phyloP scores from a whole-genome alignment of 2,888 invertebrate genomes.

The Drosophila algonquin region DNA sequence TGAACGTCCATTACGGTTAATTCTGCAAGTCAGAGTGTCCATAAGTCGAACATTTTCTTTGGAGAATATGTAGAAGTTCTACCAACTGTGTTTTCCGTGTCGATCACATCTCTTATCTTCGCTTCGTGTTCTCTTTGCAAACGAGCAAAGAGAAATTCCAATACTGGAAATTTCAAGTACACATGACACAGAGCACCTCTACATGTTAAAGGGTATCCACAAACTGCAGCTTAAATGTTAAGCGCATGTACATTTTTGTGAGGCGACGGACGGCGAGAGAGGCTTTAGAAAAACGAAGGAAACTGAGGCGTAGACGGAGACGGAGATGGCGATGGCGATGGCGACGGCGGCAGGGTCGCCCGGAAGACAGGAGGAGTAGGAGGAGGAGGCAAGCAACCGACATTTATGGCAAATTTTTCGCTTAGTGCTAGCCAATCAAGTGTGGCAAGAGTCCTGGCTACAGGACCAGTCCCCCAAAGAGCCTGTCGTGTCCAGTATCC shows the following conservation, averaged over 20 bases:
- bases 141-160: no score
- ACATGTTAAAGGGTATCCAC: neutral
- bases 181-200: neutral
- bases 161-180: no score
- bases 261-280: constrained; percentile 3
- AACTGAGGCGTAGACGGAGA: neutral
- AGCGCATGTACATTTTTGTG: constrained; percentile 56
- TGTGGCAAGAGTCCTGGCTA: constrained; percentile 56
- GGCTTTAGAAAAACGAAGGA: constrained; percentile 2
- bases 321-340: no score
- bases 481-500: neutral
- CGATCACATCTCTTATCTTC: no score
- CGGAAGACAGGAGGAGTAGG: neutral
- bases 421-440: constrained; percentile 77
- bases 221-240: constrained; percentile 29
- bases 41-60: no score
- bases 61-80: no score
- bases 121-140: no score
- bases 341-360: no score
- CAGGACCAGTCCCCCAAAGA: constrained; percentile 1
- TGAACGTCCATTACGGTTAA: no score
- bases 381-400: constrained; percentile 10
- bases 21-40: no score
- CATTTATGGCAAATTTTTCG: constrained; percentile 64
- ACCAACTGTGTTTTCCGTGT: no score